Conservation (phyloP, 2,888 invertebrate genomes). For the Cryptocheilus praepositus region DNA sequence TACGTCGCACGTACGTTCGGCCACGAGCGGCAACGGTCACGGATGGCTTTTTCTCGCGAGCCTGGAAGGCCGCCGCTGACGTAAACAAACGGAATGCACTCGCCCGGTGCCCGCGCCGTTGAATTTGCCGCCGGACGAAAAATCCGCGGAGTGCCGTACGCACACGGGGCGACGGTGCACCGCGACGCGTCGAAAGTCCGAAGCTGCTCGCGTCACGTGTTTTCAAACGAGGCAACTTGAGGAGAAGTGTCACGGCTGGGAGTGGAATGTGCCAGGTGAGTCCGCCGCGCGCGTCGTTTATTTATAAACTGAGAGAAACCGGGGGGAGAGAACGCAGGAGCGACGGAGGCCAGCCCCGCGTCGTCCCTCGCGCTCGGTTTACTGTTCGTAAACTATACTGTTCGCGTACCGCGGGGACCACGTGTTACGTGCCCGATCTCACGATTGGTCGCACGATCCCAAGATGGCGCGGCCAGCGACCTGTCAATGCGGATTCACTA, state of each 20-base stretch:
- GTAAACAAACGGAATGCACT: constrained; percentile 25
- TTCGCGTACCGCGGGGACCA: constrained; percentile 32
- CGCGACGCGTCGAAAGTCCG: background rate
- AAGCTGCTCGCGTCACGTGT: constrained; percentile 23
- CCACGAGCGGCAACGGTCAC: too few relatives aligned
- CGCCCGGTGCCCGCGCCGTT: background rate
- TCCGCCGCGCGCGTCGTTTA: constrained; percentile 41
- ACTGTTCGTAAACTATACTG: constrained; percentile 45
- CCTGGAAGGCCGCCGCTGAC: constrained; percentile 14
- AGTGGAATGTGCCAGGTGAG: constrained; percentile 46
- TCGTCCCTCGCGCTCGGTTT: constrained; percentile 37
- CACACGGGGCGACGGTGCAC: background rate
- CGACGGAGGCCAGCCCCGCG: too few relatives aligned
- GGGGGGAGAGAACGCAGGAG: constrained; percentile 28
- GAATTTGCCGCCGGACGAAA: too few relatives aligned
- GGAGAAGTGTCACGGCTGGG: constrained; percentile 47
- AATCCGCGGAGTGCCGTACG: background rate
- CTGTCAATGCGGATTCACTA: constrained; percentile 39
- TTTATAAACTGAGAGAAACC: constrained; percentile 48
- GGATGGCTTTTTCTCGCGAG: constrained; percentile 12
- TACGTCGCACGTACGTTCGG: background rate
- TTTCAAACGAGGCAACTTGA: constrained; percentile 29
- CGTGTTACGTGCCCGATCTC: constrained; percentile 36
- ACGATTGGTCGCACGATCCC: constrained; percentile 43
- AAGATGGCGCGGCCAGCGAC: constrained; percentile 44